Percentiles rank a stretch among this genome's conserved stretches.
Conservation (phyloP, 2,113 vertebrate genomes). For the Malaclemys terrapin region DNA sequence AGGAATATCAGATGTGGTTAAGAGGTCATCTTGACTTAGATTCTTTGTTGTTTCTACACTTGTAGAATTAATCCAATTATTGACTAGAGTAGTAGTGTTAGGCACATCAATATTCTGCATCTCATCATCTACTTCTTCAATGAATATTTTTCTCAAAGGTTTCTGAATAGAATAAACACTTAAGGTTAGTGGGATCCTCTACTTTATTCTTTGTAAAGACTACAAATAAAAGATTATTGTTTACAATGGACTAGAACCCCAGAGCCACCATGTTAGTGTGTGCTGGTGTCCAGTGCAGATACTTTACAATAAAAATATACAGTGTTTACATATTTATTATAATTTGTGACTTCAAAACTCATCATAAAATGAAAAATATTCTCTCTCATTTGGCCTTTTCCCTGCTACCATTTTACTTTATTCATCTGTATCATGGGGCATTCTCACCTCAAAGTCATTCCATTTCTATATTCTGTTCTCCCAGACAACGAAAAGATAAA, state of each 20-base stretch:
- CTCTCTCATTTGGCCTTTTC: neutral
- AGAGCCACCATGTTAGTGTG: neutral
- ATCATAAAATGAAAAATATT: neutral
- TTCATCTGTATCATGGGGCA: neutral
- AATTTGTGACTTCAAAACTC: neutral
- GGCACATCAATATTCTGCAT: conserved; percentile 31
- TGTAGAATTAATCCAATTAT: conserved; percentile 2
- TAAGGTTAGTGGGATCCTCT: neutral
- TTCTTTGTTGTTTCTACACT: conserved; percentile 28
- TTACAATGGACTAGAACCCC: neutral
- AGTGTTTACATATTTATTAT: neutral
- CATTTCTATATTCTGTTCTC: neutral
- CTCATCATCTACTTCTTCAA: conserved; percentile 88
- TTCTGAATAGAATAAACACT: conserved; percentile 81
- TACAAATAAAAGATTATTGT: neutral
- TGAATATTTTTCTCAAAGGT: conserved; percentile 87
- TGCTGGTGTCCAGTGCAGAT: neutral
- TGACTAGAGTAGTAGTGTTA: neutral
- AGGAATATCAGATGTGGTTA: conserved; percentile 74
- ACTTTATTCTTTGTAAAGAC: neutral
- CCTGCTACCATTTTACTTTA: neutral
- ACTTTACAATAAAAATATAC: neutral
- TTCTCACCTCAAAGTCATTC: neutral
- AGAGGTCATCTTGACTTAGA: conserved; percentile 49
- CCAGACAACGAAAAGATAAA: neutral